Evolutionary conservation across 1,140 invertebrate genomes (phyloP).

Genomic region (Trichonephila clavipes): DNA sequence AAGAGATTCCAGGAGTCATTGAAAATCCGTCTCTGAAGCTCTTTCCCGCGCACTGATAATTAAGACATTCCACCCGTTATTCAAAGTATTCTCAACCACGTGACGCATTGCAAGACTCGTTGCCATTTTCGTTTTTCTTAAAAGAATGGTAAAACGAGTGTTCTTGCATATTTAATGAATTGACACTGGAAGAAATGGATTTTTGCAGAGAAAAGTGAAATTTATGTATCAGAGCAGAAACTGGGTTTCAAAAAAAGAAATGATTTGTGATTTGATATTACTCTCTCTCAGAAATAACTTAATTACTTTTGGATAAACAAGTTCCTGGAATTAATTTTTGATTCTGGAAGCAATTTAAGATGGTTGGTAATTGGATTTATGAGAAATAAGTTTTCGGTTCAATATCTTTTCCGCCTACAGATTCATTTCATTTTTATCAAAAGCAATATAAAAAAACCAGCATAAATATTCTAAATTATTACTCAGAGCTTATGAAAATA

Average conservation of each 20-base stretch:
- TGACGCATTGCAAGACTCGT: not conserved
- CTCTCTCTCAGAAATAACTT: not conserved
- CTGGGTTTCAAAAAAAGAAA: not conserved
- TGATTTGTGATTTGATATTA: not conserved
- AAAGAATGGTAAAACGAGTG: not conserved
- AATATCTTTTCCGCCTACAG: not conserved
- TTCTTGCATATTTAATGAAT: conserved; percentile 10
- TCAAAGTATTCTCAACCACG: not conserved
- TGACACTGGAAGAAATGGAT: not conserved
- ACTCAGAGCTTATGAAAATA: too few relatives aligned
- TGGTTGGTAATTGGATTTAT: too few relatives aligned
- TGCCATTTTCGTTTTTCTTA: conserved; percentile 19
- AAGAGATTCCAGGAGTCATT: conserved; percentile 12
- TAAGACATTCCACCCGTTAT: conserved; percentile 16
- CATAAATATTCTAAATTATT: too few relatives aligned
- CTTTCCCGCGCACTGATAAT: conserved; percentile 30
- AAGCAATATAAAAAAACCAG: too few relatives aligned
- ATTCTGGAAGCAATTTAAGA: not conserved
- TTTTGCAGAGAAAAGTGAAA: not conserved
- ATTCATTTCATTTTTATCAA: too few relatives aligned
- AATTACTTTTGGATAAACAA: conserved; percentile 1
- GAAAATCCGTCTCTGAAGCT: conserved; percentile 14
- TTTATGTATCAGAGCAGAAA: not conserved
- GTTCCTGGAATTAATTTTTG: not conserved
- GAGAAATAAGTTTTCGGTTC: not conserved